phyloP scores from a whole-genome alignment of 2,113 vertebrate species.

The Campylorhamphus procurvoides region DNA sequence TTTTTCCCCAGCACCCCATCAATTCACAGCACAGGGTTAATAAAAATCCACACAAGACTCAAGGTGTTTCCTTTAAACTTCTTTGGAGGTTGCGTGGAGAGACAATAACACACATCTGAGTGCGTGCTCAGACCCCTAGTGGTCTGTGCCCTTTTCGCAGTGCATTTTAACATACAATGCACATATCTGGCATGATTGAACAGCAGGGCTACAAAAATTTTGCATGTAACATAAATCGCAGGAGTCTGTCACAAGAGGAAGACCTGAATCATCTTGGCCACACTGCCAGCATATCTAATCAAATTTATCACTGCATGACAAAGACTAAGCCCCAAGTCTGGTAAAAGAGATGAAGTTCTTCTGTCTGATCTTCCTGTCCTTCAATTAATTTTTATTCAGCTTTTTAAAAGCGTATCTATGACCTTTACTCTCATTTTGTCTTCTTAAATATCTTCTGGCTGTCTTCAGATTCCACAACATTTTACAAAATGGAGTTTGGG shows the following conservation, averaged over 20 bases:
- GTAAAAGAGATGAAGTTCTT: slow-evolving; percentile 53
- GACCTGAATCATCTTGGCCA: slow-evolving; percentile 8
- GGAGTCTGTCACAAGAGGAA: slow-evolving; percentile 17
- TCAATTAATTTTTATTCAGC: slow-evolving; percentile 57
- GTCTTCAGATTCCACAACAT: slow-evolving; percentile 34
- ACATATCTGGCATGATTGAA: neutral
- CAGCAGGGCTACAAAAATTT: neutral
- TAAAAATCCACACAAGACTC: slow-evolving; percentile 69
- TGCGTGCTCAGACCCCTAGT: neutral
- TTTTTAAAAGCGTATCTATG: slow-evolving; percentile 40
- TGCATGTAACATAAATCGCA: neutral
- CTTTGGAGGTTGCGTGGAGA: slow-evolving; percentile 16
- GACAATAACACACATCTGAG: neutral
- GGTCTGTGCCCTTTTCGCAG: neutral
- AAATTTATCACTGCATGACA: slow-evolving; percentile 34
- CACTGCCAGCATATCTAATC: slow-evolving; percentile 37
- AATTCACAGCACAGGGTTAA: slow-evolving; percentile 70
- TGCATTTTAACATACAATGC: neutral
- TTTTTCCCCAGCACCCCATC: slow-evolving; percentile 71
- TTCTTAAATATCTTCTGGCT: slow-evolving; percentile 32
- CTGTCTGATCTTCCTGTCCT: slow-evolving; percentile 42
- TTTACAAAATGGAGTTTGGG: neutral
- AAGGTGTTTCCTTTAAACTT: slow-evolving; percentile 64
- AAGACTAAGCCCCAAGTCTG: slow-evolving; percentile 15
- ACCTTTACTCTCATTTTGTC: slow-evolving; percentile 58